phyloP scores from a whole-genome alignment of 2,888 invertebrate species.

The Phasia obesa region DNA sequence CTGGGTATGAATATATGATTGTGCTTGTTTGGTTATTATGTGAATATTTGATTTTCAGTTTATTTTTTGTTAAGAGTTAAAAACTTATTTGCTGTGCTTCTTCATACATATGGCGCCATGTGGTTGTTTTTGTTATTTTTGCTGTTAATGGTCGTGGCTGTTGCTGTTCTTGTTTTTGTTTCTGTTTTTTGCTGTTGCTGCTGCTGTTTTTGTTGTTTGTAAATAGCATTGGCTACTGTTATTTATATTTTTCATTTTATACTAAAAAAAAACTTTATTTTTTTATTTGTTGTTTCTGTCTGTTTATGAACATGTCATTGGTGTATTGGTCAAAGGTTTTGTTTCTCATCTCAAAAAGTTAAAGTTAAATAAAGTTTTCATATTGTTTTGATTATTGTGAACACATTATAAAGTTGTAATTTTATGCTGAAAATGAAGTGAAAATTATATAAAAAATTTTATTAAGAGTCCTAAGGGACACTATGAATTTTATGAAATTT shows the following conservation, averaged over 20 bases:
- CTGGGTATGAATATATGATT: not conserved
- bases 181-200: slow-evolving; percentile 19
- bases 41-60: slow-evolving; percentile 67
- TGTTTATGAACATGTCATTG: slow-evolving; percentile 68
- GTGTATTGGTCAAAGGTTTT: slow-evolving; percentile 70
- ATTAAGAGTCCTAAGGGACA: slow-evolving; percentile 28
- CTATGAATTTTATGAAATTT: slow-evolving; percentile 7
- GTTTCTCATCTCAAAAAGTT: slow-evolving; percentile 41
- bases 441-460: slow-evolving; percentile 41
- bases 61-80: slow-evolving; percentile 65
- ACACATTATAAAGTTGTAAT: slow-evolving; percentile 64
- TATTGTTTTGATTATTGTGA: slow-evolving; percentile 61
- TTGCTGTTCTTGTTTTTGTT: slow-evolving; percentile 32
- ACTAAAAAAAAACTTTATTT: slow-evolving; percentile 26
- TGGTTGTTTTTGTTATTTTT: slow-evolving; percentile 59
- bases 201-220: slow-evolving; percentile 29
- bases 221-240: slow-evolving; percentile 40
- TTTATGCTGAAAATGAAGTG: slow-evolving; percentile 54
- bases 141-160: not conserved
- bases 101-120: slow-evolving; percentile 65
- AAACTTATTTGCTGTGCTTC: slow-evolving; percentile 60
- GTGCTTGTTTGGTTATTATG: slow-evolving; percentile 54
- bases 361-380: slow-evolving; percentile 62
- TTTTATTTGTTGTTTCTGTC: slow-evolving; percentile 51
- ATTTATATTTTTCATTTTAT: slow-evolving; percentile 19